Evolutionary conservation across 2,888 invertebrate genomes (phyloP), one percentile per base, ranked within the genome.

Genomic region (Blastobasis lacticolella): DNA sequence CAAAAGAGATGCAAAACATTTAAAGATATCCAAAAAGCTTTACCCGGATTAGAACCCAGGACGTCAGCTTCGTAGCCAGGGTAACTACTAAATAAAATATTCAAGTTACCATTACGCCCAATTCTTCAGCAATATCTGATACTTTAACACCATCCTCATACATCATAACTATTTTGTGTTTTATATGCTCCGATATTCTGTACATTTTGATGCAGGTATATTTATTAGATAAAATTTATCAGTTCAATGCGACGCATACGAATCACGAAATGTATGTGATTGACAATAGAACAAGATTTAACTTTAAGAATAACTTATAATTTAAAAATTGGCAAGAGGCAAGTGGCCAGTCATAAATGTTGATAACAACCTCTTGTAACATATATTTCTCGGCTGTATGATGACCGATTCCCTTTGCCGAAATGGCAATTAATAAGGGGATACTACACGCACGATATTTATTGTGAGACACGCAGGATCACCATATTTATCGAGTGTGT

Each of bases 71-170:
- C 40, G 40, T 8, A 40, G 40, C 40, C 4, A 40, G 40, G 40
- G 40, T 40, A 40, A 40, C 40, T 40, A 40, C 40, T 4, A 40
- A 40, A 40, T 23, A 23, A 23, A 40, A 40, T 8, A 40, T 40
- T 46, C 5, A n/a, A 36, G 43, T 45, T 49, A 49, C 49, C 49
- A 44, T 37, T 42, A 49, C 10, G 4, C 49, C 49, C 38, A 44
- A 38, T 49, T 49, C 49, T 10, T 49, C 49, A 49, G 49, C 49
- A 10, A 49, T 37, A 10, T 49, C 37, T 9, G 38, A 43, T 4
- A 49, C 44, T 5, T 38, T 10, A n/a, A 49, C n/a, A n/a, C 38
- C 49, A 10, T 47, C 47, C 10, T 38, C 46, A 46, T n/a, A 37
- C 38, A 46, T 37, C 37, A 38, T 38, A 47, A 47, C 47, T 38